phyloP scores from a whole-genome alignment of 2,113 vertebrate species.

The Podiceps cristatus region DNA sequence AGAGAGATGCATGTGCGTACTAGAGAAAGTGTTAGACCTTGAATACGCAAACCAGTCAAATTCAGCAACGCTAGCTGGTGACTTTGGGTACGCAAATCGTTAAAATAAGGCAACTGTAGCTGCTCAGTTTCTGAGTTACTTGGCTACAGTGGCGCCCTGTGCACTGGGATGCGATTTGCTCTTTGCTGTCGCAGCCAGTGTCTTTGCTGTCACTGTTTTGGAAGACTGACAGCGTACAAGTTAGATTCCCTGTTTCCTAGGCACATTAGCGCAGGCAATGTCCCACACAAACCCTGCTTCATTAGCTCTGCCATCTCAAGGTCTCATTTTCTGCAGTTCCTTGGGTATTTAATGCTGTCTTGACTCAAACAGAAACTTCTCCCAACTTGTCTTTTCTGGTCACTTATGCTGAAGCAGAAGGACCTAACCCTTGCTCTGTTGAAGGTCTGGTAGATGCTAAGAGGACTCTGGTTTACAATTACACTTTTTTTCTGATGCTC shows the following conservation, averaged over 20 bases:
- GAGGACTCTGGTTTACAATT: neutral
- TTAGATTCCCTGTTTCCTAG: neutral
- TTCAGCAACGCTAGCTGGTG: fast-evolving
- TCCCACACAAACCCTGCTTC: neutral
- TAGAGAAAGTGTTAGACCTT: neutral
- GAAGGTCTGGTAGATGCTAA: neutral
- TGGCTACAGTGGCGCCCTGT: neutral
- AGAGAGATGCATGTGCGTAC: fast-evolving
- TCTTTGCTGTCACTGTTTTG: neutral
- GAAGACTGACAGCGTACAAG: neutral
- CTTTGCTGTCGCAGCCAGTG: neutral
- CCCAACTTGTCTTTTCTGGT: neutral
- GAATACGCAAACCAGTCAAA: neutral
- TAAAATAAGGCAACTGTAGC: neutral
- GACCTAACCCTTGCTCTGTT: neutral
- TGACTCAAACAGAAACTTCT: neutral
- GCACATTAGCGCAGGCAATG: fast-evolving
- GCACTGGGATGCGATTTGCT: neutral
- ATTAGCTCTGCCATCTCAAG: neutral
- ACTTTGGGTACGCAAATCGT: neutral
- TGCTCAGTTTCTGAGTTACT: neutral
- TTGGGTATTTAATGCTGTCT: neutral
- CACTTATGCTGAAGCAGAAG: neutral
- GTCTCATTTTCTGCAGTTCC: neutral
- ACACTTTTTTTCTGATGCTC: neutral